Percentiles rank a stretch among this genome's conserved stretches.
phyloP scores from a whole-genome alignment of 2,113 vertebrate genomes.

The Cygnus buccinator region DNA sequence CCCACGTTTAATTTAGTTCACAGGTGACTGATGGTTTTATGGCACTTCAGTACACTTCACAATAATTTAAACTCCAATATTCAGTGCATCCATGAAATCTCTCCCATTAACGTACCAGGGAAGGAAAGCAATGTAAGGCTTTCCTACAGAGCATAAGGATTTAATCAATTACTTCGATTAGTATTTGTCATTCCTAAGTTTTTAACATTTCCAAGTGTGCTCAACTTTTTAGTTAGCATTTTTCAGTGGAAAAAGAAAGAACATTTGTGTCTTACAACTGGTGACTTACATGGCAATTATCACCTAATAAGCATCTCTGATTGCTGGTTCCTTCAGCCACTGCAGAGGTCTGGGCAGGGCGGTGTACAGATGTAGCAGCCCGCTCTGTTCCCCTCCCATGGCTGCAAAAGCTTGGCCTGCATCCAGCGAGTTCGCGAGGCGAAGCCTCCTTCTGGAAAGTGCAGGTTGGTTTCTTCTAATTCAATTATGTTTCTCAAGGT shows the following conservation, averaged over 20 bases:
- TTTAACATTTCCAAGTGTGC: not conserved
- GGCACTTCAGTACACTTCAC: slow-evolving; percentile 61
- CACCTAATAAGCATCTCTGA: not conserved
- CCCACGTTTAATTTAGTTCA: slow-evolving; percentile 62
- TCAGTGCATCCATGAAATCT: slow-evolving; percentile 71
- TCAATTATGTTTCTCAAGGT: not conserved
- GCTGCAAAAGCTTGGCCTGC: not conserved
- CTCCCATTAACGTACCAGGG: slow-evolving; percentile 31
- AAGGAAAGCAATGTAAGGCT: slow-evolving; percentile 15
- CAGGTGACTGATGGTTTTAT: slow-evolving; percentile 68
- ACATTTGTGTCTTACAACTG: not conserved
- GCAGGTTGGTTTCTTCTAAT: not conserved
- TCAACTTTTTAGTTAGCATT: not conserved
- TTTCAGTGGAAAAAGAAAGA: not conserved
- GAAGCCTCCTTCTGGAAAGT: not conserved
- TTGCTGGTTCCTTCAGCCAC: not conserved
- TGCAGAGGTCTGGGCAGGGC: not conserved
- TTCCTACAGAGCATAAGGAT: not conserved
- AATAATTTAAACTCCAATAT: slow-evolving; percentile 74
- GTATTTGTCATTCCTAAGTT: not conserved
- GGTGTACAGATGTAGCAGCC: not conserved
- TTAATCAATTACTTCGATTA: not conserved
- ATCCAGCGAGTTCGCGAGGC: not conserved
- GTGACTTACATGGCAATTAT: not conserved
- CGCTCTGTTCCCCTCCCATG: accelerated